Conservation (phyloP, 2,888 invertebrate genomes). For the Cylloceria caligata region DNA sequence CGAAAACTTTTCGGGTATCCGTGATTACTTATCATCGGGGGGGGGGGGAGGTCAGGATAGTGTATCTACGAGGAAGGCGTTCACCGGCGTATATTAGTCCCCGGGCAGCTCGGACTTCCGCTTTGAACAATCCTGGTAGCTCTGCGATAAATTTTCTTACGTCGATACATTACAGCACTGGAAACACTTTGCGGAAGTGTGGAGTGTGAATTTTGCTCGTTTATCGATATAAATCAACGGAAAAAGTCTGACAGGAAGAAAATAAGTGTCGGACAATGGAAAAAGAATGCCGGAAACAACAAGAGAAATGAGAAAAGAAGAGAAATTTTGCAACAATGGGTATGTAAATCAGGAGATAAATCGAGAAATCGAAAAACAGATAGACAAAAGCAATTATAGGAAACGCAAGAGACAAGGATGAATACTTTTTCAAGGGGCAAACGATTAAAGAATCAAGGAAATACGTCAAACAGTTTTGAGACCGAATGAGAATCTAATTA, state of each 20-base stretch:
- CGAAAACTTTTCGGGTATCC: slow-evolving; percentile 21
- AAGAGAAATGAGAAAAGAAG: not conserved
- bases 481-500: slow-evolving; percentile 74
- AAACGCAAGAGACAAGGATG: slow-evolving; percentile 1
- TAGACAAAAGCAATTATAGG: slow-evolving; percentile 14
- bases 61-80: not conserved
- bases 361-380: slow-evolving; percentile 9
- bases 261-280: not conserved
- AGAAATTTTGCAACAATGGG: not conserved
- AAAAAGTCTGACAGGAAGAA: not conserved
- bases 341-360: not conserved
- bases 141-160: slow-evolving; percentile 46
- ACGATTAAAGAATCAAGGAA: slow-evolving; percentile 60
- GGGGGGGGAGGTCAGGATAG: not conserved
- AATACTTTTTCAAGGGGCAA: slow-evolving; percentile 16
- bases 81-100: slow-evolving; percentile 22
- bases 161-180: slow-evolving; percentile 23
- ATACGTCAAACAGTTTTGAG: slow-evolving; percentile 33
- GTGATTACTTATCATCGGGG: slow-evolving; percentile 16
- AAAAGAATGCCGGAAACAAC: slow-evolving; percentile 1
- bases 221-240: slow-evolving; percentile 43
- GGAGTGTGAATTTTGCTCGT: slow-evolving; percentile 3
- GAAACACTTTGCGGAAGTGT: slow-evolving; percentile 42
- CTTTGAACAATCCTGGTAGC: slow-evolving; percentile 45
- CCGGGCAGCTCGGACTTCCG: slow-evolving; percentile 48